phyloP scores from a whole-genome alignment of 1,140 invertebrate genomes.

The Artemia franciscana region DNA sequence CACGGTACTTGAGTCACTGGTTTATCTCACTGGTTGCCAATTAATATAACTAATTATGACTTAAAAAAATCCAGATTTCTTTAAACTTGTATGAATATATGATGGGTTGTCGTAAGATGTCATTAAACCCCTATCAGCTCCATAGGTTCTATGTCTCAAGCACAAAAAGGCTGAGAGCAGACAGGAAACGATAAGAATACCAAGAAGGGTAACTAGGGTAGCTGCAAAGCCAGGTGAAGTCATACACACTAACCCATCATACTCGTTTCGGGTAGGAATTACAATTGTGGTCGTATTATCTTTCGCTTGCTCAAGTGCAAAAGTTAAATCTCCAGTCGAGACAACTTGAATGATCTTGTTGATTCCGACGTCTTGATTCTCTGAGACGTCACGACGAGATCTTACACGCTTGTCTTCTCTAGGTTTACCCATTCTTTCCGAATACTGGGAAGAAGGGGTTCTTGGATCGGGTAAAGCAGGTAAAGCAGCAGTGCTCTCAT shows the following conservation, averaged over 20 bases:
- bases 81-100: slow-evolving; percentile 6
- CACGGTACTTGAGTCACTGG: too few species aligned
- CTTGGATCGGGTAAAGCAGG: slow-evolving; percentile 21
- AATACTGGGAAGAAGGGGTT: slow-evolving; percentile 9
- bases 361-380: slow-evolving; percentile 51
- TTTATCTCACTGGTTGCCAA: too few species aligned
- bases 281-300: slow-evolving; percentile 30
- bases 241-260: slow-evolving; percentile 54
- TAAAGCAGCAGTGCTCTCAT: slow-evolving; percentile 35
- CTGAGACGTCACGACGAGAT: slow-evolving; percentile 28
- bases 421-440: slow-evolving; percentile 31
- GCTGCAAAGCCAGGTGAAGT: slow-evolving; percentile 68
- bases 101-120: slow-evolving; percentile 9
- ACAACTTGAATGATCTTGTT: slow-evolving; percentile 54
- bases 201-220: slow-evolving; percentile 50
- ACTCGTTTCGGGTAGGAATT: slow-evolving; percentile 29
- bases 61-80: background rate
- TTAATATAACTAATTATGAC: too few species aligned
- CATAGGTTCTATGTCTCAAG: slow-evolving; percentile 24
- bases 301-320: slow-evolving; percentile 37
- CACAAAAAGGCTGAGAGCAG: slow-evolving; percentile 60
- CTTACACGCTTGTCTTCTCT: slow-evolving; percentile 41
- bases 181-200: slow-evolving; percentile 53
- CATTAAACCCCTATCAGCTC: slow-evolving; percentile 7
- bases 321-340: slow-evolving; percentile 58